Conservation (phyloP, 2,113 vertebrate species). For the Pyxicephalus adspersus region DNA sequence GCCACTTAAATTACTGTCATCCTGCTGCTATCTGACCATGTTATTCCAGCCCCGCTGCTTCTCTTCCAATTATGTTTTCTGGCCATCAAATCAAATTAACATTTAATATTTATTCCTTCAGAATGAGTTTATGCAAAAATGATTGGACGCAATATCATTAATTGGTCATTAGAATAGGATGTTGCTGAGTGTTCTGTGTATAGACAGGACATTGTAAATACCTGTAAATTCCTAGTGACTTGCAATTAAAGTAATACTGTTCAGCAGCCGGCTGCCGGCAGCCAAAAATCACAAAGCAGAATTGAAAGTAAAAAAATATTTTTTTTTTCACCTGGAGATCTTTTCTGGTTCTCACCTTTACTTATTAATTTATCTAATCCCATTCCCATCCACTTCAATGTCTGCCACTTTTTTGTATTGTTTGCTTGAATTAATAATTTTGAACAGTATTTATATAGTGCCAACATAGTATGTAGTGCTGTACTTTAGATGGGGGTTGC, state of each 20-base stretch:
- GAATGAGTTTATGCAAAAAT: not conserved
- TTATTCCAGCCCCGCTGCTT: conserved; percentile 32
- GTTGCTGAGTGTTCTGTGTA: not conserved
- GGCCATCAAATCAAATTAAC: conserved; percentile 49
- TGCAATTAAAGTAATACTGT: not conserved
- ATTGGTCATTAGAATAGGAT: conserved; percentile 23
- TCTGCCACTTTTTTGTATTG: too few relatives aligned
- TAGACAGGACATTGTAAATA: not conserved
- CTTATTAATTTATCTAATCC: too few relatives aligned
- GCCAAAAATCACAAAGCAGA: too few relatives aligned
- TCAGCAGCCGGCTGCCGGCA: too few relatives aligned
- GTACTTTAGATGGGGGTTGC: too few relatives aligned
- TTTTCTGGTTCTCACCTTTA: too few relatives aligned
- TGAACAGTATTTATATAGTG: too few relatives aligned
- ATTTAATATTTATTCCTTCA: conserved; percentile 47
- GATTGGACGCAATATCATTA: conserved; percentile 17
- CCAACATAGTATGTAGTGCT: too few relatives aligned
- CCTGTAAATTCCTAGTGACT: not conserved
- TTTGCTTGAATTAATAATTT: too few relatives aligned
- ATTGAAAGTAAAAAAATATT: too few relatives aligned
- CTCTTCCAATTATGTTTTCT: conserved; percentile 40
- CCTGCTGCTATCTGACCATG: conserved; percentile 44
- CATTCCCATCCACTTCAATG: too few relatives aligned
- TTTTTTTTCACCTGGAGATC: too few relatives aligned
- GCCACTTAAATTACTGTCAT: conserved; percentile 36